Evolutionary conservation across 2,888 invertebrate species (phyloP).

Genomic region (Rhorus exstirpatorius): DNA sequence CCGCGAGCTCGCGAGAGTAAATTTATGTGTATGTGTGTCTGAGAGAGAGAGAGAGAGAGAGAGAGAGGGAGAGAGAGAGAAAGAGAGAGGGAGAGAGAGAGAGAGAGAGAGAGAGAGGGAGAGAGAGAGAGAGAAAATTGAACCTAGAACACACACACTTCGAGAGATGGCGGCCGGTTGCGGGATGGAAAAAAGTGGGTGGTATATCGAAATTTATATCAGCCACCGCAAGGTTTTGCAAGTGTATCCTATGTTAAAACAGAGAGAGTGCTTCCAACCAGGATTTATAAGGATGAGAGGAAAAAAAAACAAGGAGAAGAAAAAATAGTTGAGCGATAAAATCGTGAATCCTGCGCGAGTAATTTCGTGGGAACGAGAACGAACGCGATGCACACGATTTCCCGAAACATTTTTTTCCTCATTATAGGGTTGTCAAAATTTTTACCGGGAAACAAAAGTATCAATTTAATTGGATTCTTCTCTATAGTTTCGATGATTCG

Average conservation of each 20-base stretch:
- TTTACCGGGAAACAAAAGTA: slow-evolving; percentile 41
- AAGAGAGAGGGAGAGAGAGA: slow-evolving; percentile 18
- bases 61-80: slow-evolving; percentile 44
- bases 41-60: slow-evolving; percentile 14
- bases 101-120: slow-evolving; percentile 20
- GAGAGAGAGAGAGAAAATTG: slow-evolving; percentile 30
- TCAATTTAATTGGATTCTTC: slow-evolving; percentile 7
- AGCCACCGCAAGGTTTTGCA: slow-evolving; percentile 55
- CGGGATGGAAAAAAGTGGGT: slow-evolving; percentile 59
- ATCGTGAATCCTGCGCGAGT: slow-evolving; percentile 59
- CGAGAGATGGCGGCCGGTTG: slow-evolving; percentile 9
- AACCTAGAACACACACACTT: slow-evolving; percentile 1
- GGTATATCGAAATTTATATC: slow-evolving; percentile 71
- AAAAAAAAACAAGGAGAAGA: slow-evolving; percentile 25
- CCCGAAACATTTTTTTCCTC: slow-evolving; percentile 37
- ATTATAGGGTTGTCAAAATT: slow-evolving; percentile 19
- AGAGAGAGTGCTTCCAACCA: slow-evolving; percentile 40
- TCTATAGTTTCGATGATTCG: slow-evolving; percentile 20
- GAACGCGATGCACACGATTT: slow-evolving; percentile 52
- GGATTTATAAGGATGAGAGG: slow-evolving; percentile 25
- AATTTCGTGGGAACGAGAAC: slow-evolving; percentile 54
- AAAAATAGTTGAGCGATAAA: slow-evolving; percentile 70
- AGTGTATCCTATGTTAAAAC: slow-evolving; percentile 53
- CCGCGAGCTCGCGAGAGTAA: slow-evolving; percentile 35
- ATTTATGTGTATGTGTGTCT: not conserved